phyloP scores from a whole-genome alignment of 2,113 vertebrate species.

The Dasyurus viverrinus region DNA sequence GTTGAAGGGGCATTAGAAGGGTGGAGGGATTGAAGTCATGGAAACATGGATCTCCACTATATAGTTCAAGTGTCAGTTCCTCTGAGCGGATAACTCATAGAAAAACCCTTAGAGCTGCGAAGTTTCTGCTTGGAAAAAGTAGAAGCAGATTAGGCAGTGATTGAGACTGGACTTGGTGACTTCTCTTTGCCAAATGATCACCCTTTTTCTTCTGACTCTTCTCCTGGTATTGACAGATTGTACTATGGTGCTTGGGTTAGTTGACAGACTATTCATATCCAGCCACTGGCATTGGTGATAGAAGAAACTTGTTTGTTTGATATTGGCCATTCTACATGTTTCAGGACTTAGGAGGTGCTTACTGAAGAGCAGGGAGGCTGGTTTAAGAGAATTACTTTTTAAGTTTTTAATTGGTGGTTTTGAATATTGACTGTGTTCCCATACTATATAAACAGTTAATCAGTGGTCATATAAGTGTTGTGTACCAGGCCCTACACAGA shows the following conservation, averaged over 20 bases:
- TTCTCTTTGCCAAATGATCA: background rate
- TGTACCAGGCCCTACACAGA: background rate
- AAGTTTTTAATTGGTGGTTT: background rate
- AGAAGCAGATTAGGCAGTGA: background rate
- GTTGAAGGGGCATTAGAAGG: background rate
- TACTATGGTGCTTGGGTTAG: background rate
- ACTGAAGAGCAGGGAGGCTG: background rate
- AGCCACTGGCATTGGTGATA: background rate
- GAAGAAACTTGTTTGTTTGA: background rate
- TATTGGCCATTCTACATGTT: background rate
- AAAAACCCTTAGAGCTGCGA: background rate
- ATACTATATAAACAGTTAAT: background rate
- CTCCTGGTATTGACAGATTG: too few species aligned
- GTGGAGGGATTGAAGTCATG: background rate
- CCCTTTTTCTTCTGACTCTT: background rate
- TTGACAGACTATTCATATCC: background rate
- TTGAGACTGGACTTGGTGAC: background rate
- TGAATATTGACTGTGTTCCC: too few species aligned
- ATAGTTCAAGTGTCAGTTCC: background rate
- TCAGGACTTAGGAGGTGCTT: background rate
- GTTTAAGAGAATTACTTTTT: background rate
- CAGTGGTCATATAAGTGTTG: background rate
- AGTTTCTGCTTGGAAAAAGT: background rate
- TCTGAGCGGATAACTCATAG: background rate
- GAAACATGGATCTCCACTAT: rapidly evolving